These are phyloP conservation scores for Indri indri DNA, from an alignment of 2,113 vertebrate species.

Conservation along the genomic window DNA sequence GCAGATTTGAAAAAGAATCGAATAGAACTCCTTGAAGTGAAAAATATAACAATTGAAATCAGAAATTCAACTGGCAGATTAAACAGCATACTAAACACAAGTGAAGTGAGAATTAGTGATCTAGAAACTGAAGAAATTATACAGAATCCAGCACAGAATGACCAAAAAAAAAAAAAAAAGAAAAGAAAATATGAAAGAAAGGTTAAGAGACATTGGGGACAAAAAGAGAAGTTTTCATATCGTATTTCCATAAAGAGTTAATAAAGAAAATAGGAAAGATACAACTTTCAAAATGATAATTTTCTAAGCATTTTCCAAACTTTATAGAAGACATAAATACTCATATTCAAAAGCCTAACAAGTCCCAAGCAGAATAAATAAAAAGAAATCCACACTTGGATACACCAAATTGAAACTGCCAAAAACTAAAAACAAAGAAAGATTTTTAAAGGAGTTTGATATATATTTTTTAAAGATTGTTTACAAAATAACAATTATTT, in stretches of 20 bases:
- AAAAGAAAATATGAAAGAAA: background rate
- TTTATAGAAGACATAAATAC: background rate
- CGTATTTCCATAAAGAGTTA: background rate
- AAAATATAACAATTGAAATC: background rate
- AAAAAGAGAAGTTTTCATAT: background rate
- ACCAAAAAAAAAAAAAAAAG: background rate
- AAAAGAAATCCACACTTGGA: background rate
- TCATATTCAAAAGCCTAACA: background rate
- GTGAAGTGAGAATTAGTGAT: background rate
- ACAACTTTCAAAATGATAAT: background rate
- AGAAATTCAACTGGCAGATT: background rate
- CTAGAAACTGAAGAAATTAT: background rate
- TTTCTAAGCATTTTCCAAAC: slow-evolving; percentile 30
- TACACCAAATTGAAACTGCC: background rate
- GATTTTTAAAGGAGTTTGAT: background rate
- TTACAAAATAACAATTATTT: slow-evolving; percentile 32
- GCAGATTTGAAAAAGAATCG: background rate
- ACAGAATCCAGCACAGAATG: background rate
- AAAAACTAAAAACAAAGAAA: background rate
- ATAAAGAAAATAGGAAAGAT: background rate
- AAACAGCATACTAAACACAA: background rate
- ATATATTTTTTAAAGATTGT: background rate
- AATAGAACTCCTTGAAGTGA: background rate
- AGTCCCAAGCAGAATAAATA: background rate
- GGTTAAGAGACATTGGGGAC: background rate